Percentiles rank a stretch among this genome's conserved stretches.
phyloP scores from a whole-genome alignment of 2,113 vertebrate species.

The Octodon degus region DNA sequence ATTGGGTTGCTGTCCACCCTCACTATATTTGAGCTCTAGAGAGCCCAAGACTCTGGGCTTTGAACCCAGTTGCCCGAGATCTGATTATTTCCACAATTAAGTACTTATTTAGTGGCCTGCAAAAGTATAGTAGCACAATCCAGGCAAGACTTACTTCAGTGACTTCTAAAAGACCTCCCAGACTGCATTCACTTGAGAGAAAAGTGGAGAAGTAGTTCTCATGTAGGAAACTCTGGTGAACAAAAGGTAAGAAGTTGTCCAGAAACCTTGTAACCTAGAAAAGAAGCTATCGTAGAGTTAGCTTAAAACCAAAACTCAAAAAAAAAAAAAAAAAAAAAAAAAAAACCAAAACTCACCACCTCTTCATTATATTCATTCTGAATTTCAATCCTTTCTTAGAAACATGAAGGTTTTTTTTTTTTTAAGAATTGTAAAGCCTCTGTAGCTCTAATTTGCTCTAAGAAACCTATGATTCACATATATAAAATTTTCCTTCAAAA shows the following conservation, averaged over 20 bases:
- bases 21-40: background rate
- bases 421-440: background rate
- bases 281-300: background rate
- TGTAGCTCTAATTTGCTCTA: background rate
- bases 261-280: background rate
- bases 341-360: background rate
- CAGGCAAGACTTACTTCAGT: background rate
- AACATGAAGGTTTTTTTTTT: background rate
- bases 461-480: background rate
- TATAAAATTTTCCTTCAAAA: background rate
- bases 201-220: background rate
- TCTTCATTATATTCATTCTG: background rate
- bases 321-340: no score
- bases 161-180: background rate
- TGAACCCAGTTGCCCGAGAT: background rate
- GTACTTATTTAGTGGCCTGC: background rate
- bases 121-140: background rate
- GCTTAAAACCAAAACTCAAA: background rate
- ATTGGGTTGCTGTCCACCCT: background rate
- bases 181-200: background rate
- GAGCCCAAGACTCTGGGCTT: background rate
- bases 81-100: background rate
- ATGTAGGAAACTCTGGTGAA: background rate
- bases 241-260: background rate
- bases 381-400: conserved; percentile 36